A percentile compares a stretch with the other conserved stretches of the same genome.
These are phyloP conservation scores for Gobiocypris rarus DNA, from an alignment of 2,113 vertebrate species.

Conservation along the genomic window DNA sequence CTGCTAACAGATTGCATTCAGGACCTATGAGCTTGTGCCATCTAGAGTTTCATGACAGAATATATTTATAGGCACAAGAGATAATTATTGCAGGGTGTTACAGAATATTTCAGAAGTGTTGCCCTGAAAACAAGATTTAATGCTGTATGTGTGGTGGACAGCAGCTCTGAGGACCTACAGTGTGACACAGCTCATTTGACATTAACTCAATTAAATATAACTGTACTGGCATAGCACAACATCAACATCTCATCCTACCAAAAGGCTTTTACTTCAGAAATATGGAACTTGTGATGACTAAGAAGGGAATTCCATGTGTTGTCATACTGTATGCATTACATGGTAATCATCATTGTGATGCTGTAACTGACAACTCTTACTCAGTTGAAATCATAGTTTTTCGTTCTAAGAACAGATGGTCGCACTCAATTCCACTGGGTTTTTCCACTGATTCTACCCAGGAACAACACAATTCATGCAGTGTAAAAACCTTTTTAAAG, in stretches of 20 bases:
- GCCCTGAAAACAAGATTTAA: background rate
- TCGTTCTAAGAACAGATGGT: background rate
- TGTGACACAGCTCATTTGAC: background rate
- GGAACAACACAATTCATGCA: background rate
- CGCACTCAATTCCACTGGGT: background rate
- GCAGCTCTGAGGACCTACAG: background rate
- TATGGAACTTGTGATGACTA: background rate
- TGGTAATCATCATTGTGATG: constrained; percentile 13
- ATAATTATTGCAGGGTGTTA: background rate
- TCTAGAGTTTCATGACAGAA: background rate
- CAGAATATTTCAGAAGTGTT: background rate
- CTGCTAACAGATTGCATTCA: too few species aligned
- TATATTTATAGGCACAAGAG: background rate
- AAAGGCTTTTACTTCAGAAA: background rate
- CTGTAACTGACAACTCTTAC: background rate
- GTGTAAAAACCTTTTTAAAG: background rate
- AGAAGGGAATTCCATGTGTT: background rate
- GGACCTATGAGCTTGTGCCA: background rate
- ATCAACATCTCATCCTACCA: background rate
- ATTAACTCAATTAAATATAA: background rate
- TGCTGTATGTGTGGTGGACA: background rate
- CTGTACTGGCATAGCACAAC: background rate
- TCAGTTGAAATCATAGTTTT: background rate
- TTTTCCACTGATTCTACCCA: background rate
- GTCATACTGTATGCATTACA: background rate